These are phyloP conservation scores for Argyra leucocephala DNA, from an alignment of 2,888 invertebrate species.

Conservation along the genomic window DNA sequence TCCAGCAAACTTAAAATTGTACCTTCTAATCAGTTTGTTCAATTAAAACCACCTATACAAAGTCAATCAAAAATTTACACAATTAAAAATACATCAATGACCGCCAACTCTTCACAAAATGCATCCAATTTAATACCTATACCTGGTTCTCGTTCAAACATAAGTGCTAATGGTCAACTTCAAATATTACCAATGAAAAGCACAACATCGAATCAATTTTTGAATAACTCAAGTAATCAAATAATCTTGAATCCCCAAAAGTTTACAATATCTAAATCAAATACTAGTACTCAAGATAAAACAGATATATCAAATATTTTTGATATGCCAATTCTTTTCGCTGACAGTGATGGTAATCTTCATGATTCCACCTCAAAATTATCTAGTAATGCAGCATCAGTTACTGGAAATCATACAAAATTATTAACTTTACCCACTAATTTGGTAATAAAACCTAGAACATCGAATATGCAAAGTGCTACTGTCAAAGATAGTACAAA, in stretches of 20 bases:
- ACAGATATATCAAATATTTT: slow-evolving; percentile 50
- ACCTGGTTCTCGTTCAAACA: not conserved
- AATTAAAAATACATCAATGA: slow-evolving; percentile 31
- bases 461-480: not conserved
- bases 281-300: slow-evolving; percentile 27
- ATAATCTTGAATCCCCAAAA: slow-evolving; percentile 29
- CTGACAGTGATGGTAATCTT: slow-evolving; percentile 47
- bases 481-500: not conserved
- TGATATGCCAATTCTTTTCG: slow-evolving; percentile 58
- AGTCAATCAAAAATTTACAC: slow-evolving; percentile 40
- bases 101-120: slow-evolving; percentile 18
- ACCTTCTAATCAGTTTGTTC: slow-evolving; percentile 40
- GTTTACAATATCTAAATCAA: slow-evolving; percentile 38
- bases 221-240: slow-evolving; percentile 27
- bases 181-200: slow-evolving; percentile 32
- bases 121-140: slow-evolving; percentile 19
- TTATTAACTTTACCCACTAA: not conserved
- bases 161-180: slow-evolving; percentile 30
- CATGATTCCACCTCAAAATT: slow-evolving; percentile 23
- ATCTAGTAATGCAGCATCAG: not conserved
- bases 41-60: slow-evolving; percentile 34
- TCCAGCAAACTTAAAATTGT: slow-evolving; percentile 42
- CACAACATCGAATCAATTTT: slow-evolving; percentile 34
- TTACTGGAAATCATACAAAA: slow-evolving; percentile 11
- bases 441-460: not conserved